Percentiles rank a stretch among this genome's conserved stretches.
Conservation (phyloP, 2,797 vertebrate genomes). For the Cossypha niveicapilla region DNA sequence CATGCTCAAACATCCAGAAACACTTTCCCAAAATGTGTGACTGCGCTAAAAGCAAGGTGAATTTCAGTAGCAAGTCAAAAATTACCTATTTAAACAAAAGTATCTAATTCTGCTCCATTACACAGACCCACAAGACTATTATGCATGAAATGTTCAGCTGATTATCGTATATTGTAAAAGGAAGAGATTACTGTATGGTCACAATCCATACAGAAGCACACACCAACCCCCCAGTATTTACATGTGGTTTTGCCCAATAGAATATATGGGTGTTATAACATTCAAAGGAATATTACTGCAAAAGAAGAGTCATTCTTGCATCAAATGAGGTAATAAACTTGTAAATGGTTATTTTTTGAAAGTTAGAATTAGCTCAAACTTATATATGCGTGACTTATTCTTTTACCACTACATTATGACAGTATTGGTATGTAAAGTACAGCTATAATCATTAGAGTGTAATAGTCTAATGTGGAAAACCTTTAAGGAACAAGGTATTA, state of each 20-base stretch:
- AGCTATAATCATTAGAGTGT: slow-evolving; percentile 6
- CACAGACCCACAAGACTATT: not conserved
- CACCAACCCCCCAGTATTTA: not conserved
- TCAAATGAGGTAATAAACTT: not conserved
- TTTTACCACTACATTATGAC: not conserved
- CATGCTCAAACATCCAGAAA: not conserved
- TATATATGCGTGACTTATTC: slow-evolving; percentile 2
- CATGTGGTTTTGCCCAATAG: not conserved
- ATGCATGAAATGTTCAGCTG: not conserved
- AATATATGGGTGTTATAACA: not conserved
- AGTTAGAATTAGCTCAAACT: slow-evolving; percentile 15
- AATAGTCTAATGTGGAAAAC: slow-evolving; percentile 31
- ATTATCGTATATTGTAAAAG: not conserved
- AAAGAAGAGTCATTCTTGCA: slow-evolving; percentile 2
- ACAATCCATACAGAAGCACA: not conserved
- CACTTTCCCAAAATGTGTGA: not conserved
- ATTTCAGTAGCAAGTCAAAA: not conserved
- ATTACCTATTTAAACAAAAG: not conserved
- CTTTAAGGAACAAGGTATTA: slow-evolving; percentile 38
- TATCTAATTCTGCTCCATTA: not conserved
- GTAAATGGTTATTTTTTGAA: not conserved
- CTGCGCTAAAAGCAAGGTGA: not conserved
- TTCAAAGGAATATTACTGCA: not conserved
- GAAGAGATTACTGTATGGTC: not conserved
- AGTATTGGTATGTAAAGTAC: slow-evolving; percentile 29